Conservation (phyloP, 2,797 vertebrate genomes). For the Pteronotus mesoamericanus region DNA sequence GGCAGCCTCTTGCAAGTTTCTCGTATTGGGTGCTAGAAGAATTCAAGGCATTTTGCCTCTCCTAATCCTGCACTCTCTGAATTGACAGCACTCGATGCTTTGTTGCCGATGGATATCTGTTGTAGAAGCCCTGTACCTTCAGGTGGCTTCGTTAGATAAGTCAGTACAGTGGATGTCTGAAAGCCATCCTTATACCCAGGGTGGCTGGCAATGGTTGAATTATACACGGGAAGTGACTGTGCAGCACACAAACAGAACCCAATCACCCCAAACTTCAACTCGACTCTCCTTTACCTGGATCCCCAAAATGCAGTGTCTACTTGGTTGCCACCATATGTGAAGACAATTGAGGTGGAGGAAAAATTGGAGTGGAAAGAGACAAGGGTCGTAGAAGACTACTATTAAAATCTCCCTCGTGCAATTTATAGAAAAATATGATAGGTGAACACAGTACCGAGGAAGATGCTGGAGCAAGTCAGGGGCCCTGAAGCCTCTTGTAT, state of each 20-base stretch:
- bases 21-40: not conserved
- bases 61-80: not conserved
- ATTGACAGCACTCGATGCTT: not conserved
- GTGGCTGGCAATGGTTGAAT: not conserved
- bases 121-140: not conserved
- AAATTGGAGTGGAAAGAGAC: not conserved
- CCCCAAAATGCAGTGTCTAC: not conserved
- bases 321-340: not conserved
- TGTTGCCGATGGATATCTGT: fast-evolving
- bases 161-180: too few relatives aligned
- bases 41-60: not conserved
- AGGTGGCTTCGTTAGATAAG: fast-evolving
- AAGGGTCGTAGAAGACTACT: not conserved
- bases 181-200: not conserved
- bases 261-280: not conserved
- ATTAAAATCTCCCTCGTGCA: not conserved
- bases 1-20: not conserved
- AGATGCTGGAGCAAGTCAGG: not conserved
- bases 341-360: not conserved
- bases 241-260: not conserved
- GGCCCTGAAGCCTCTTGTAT: not conserved
- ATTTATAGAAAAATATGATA: not conserved
- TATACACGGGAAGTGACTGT: not conserved
- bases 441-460: not conserved
- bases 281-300: not conserved